Base-by-base conservation (phyloP, 2,888 invertebrate species). In the Girardia tigrina region DNA sequence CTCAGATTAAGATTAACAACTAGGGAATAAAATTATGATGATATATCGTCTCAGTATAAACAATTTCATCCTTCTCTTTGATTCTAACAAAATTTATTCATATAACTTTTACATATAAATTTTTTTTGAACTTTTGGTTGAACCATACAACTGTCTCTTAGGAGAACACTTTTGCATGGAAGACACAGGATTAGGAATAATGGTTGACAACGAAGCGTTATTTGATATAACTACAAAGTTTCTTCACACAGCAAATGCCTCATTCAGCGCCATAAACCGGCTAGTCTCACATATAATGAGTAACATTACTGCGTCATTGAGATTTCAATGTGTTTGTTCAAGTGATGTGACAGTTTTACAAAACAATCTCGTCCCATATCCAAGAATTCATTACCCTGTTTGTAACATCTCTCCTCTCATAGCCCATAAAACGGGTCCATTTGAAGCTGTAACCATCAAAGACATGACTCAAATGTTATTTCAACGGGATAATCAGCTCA, bases 131-230 rank as follows among this genome's bases (percentile, higher is more conserved):
- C n/a, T n/a, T n/a, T n/a, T n/a, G n/a, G 79, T 79, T 26, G 79
- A 79, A 69, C 79, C 79, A 0, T 94, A 93, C 89, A 94, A 93
- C 87, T 92, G 93, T 0, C 92, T 94, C 77, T 80, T 94, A 81
- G 93, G 92, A 82, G 94, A 94, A 78, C 94, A 94, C 87, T 94
- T 94, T 74, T 94, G 94, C 78, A 79, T 87, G 77, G 93, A 94
- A 85, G 93, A 94, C 85, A 91, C 91, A 0, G 93, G 94, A 87
- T 94, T 93, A 85, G 92, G 93, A 29, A 80, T 81, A 76, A 79
- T 81, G 79, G 80, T 82, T 29, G 82, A 82, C 76, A 82, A 82
- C 76, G 82, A 82, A 76, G 82, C 82, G 42, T 80, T 82, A 73
- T 82, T 80, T 76, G 81, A 82, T 77, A 82, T 81, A 74, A 81